Evolutionary conservation across 2,797 vertebrate genomes (phyloP), one percentile per base, ranked within the genome.

Genomic region (Geotrypetes seraphini): DNA sequence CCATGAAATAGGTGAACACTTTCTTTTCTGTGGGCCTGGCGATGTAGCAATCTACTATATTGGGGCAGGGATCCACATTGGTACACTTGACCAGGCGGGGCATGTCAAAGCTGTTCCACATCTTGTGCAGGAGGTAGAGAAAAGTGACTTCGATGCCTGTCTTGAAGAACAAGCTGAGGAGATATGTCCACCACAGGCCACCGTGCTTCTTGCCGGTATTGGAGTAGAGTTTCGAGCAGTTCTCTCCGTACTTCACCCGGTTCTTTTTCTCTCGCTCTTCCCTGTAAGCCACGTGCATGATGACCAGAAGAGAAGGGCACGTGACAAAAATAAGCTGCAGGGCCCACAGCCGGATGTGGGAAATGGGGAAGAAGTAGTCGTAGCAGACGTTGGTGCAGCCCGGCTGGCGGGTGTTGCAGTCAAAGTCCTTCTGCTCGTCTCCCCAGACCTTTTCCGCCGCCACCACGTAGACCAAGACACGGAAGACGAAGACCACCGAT

Each of bases 1-100:
- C 94, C 96, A 99, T 99, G 67, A 99, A 99, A 63, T 96, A 98
- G 26, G 92, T 99, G 77, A 99, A 98, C 52, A 97, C 67, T 39
- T 84, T 96, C 57, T 99, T 99, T 73, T 99, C 94, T 0, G 93
- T 98, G 14, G 96, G 96, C 46, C 94, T 85, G 14, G 90, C 89
- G 0, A 98, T 88, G 72, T 96, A 99, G 71, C 96, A 99, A 73
- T 99, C 95, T 45, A 99, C 91, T 1, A 33, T 32, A 33, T 99
- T 97, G 63, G 96, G 96, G 53, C 95, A 99, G 4, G 95, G 96
- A 0, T 5, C 12, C 50, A 85, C 40, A 0, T 66, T 50, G 22
- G 53, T 1, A n/a, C 96, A 98, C 62, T 98, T 92, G 33, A 98
- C 91, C 16, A 99, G 56, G 19, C 84, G 68, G 0, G 95, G 95